A percentile compares a stretch with the other conserved stretches of the same genome.
Evolutionary conservation across 2,888 invertebrate species (phyloP).

Genomic region (Cheilosia vernalis): DNA sequence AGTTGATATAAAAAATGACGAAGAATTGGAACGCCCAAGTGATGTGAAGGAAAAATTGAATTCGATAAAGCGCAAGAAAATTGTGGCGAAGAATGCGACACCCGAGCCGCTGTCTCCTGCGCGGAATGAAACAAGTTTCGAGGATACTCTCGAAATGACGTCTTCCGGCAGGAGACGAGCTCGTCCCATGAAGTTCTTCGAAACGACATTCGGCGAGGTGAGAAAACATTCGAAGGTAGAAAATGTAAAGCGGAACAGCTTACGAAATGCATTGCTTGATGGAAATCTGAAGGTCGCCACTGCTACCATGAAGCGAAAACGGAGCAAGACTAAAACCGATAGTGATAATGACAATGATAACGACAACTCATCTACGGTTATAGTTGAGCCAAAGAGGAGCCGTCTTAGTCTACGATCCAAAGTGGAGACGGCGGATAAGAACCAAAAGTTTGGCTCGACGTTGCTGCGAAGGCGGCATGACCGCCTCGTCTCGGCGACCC

Average conservation of each 20-base stretch:
- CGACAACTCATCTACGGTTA: slow-evolving; percentile 2
- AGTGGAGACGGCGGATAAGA: slow-evolving; percentile 46
- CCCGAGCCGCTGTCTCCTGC: not conserved
- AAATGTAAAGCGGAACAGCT: slow-evolving; percentile 31
- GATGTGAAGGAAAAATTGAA: slow-evolving; percentile 28
- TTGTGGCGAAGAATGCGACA: slow-evolving; percentile 31
- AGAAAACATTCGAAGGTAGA: slow-evolving; percentile 39
- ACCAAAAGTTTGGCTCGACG: slow-evolving; percentile 42
- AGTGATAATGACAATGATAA: slow-evolving; percentile 1
- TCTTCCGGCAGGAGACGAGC: slow-evolving; percentile 87
- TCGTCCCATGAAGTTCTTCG: slow-evolving; percentile 87
- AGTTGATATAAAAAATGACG: slow-evolving; percentile 11
- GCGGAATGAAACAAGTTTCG: not conserved
- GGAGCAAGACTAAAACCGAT: slow-evolving; percentile 73
- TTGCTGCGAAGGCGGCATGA: slow-evolving; percentile 55
- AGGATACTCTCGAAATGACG: slow-evolving; percentile 84
- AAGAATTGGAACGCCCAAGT: not conserved
- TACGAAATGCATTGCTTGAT: slow-evolving; percentile 28
- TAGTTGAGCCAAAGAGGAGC: slow-evolving; percentile 75
- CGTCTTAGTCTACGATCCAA: slow-evolving; percentile 46
- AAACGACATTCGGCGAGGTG: slow-evolving; percentile 85
- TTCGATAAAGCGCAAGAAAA: slow-evolving; percentile 48
- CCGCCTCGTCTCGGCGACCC: slow-evolving; percentile 38
- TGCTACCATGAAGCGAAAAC: slow-evolving; percentile 43
- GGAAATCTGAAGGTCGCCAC: slow-evolving; percentile 20